Evolutionary conservation across 1,140 invertebrate genomes (phyloP).

Genomic region (Tribolium madens): DNA sequence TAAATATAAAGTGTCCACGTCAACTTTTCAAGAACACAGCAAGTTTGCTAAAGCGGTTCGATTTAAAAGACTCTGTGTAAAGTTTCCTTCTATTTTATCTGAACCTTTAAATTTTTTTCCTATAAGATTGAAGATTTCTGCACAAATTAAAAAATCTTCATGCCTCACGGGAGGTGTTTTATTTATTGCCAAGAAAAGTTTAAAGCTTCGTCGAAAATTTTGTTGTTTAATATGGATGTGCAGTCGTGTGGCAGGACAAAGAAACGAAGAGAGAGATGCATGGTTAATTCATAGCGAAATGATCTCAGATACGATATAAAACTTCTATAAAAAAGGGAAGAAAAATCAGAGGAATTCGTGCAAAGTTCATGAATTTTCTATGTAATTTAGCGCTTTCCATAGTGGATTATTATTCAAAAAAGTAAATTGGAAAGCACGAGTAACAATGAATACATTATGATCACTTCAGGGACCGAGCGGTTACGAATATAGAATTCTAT

Average conservation of each 20-base stretch:
- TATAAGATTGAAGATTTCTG: constrained; percentile 13
- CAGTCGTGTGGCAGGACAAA: constrained; percentile 19
- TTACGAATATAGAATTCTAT: constrained; percentile 33
- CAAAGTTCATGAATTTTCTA: constrained; percentile 45
- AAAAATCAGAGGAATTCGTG: constrained; percentile 35
- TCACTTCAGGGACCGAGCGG: constrained; percentile 37
- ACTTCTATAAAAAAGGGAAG: constrained; percentile 31
- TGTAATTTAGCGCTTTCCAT: constrained; percentile 40
- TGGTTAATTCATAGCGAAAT: constrained; percentile 24
- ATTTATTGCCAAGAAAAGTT: constrained; percentile 2
- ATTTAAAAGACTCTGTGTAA: constrained; percentile 3
- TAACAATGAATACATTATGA: constrained; percentile 46
- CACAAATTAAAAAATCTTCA: constrained; percentile 27
- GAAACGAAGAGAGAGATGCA: constrained; percentile 1
- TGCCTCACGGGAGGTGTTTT: constrained; percentile 12
- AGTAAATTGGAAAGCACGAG: constrained; percentile 42
- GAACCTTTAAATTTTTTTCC: neutral
- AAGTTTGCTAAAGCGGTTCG: neutral
- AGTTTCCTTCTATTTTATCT: neutral
- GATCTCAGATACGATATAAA: constrained; percentile 33
- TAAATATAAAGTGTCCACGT: neutral
- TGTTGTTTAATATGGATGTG: constrained; percentile 11
- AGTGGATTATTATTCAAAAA: constrained; percentile 44
- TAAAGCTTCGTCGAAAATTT: neutral
- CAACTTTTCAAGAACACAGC: neutral